Base-by-base conservation (phyloP, 2,888 invertebrate genomes). In the Plutella xylostella region DNA sequence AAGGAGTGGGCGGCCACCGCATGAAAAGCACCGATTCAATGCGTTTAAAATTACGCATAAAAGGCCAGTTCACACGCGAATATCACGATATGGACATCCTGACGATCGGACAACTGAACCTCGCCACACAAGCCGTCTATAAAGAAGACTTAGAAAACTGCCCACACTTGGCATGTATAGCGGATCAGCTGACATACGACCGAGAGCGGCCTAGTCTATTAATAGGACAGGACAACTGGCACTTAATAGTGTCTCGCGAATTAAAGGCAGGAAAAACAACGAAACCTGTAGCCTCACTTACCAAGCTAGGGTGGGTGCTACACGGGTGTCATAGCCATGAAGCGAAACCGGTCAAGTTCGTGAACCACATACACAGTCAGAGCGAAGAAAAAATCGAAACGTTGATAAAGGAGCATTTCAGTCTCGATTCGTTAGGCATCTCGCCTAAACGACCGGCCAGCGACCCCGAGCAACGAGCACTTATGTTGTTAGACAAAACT, bases 401-500 rank as follows among this genome's bases (percentile, higher is more conserved):
- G 4, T 4, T 34, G 3, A 34, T 34, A 17, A 14, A 17, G 5
- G 14, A 15, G 9, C 34, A 34, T 9, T 34, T 34, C 5, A 17
- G 9, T 3, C 14, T 34, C 9, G 34, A 34, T 14, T 34, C 7
- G 15, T 15, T 34, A 34, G 34, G 34, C 17, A 25, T 40, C n/a
- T 22, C 17, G 18, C 18, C 37, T 2, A 17, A 19, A 4, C 17
- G 20, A 12, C 37, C 15, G 6, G 20, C 12, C 12, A 37, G 19
- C 18, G 37, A 37, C 37, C 37, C 37, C 38, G 38, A 39, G 22
- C n/a, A 39, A 22, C 20, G 38, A 9, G 38, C 38, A 6, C 38
- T 39, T 12, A 20, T 20, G 7, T 15, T 39, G 14, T 22, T 39
- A 4, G 21, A 39, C 7, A 22, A 20, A 4, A 39, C 15, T 9